phyloP scores from a whole-genome alignment of 2,113 vertebrate species.

The Naja naja region DNA sequence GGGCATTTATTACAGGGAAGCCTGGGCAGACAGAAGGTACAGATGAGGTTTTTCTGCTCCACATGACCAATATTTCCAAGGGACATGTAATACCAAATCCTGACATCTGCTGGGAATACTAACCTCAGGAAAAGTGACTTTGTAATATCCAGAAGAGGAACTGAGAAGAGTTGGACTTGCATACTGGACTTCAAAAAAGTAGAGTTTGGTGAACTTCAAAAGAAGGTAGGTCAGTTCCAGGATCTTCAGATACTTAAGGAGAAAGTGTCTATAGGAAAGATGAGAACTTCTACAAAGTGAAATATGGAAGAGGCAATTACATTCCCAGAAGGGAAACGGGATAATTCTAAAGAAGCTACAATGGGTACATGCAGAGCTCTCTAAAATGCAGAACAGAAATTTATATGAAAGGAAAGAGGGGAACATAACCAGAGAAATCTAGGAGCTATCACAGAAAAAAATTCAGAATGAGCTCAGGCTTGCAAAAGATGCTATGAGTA shows the following conservation, averaged over 20 bases:
- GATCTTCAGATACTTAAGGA: not conserved
- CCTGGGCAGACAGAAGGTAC: not conserved
- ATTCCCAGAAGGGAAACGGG: not conserved
- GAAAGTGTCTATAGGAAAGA: not conserved
- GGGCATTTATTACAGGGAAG: not conserved
- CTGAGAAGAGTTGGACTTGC: not conserved
- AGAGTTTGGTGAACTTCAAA: not conserved
- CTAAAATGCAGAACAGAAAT: not conserved
- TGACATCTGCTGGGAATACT: not conserved
- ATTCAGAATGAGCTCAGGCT: not conserved
- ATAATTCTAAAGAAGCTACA: not conserved
- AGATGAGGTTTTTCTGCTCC: not conserved
- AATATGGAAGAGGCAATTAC: not conserved
- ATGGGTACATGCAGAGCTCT: not conserved
- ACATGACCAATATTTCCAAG: not conserved
- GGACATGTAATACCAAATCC: not conserved
- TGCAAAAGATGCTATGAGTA: not conserved
- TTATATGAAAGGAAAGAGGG: not conserved
- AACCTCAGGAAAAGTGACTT: not conserved
- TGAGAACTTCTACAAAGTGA: not conserved
- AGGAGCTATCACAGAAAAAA: not conserved
- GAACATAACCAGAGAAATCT: not conserved
- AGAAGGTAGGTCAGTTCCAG: not conserved
- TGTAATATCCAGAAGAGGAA: not conserved
- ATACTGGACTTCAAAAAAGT: not conserved